phyloP scores from a whole-genome alignment of 2,888 invertebrate species.

The Nomada ferruginata region DNA sequence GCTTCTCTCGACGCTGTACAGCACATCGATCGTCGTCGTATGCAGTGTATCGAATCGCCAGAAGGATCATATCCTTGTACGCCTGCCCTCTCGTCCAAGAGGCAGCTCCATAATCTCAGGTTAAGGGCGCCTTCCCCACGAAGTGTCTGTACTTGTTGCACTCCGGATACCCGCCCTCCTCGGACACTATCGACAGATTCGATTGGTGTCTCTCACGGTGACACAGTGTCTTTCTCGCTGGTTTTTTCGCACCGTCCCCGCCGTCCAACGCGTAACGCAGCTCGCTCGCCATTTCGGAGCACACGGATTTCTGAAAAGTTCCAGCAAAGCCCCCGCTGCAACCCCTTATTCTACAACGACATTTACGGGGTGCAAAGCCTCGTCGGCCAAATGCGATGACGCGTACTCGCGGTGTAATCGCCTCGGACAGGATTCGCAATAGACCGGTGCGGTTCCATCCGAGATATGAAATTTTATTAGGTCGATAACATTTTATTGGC shows the following conservation, averaged over 20 bases:
- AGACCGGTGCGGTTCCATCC: neutral
- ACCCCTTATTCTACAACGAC: conserved; percentile 6
- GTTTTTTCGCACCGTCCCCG: conserved; percentile 80
- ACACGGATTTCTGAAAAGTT: conserved; percentile 87
- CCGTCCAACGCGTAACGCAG: conserved; percentile 89
- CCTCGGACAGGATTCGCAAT: neutral
- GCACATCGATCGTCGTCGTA: conserved; percentile 22
- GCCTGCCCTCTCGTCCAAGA: neutral
- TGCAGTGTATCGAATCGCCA: conserved; percentile 18
- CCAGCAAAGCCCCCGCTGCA: conserved; percentile 48
- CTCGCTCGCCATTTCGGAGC: conserved; percentile 90
- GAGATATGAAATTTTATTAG: conserved; percentile 8
- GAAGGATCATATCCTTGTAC: neutral
- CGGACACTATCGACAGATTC: conserved; percentile 76
- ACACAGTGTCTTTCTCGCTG: conserved; percentile 67
- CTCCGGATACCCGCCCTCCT: conserved; percentile 68
- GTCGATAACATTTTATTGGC: conserved; percentile 25
- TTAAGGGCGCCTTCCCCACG: conserved; percentile 77
- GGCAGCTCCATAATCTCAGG: conserved; percentile 57
- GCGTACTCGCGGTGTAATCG: neutral
- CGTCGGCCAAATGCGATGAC: conserved; percentile 51
- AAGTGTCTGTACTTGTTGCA: conserved; percentile 77
- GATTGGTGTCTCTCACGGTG: conserved; percentile 70
- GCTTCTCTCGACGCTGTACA: neutral
- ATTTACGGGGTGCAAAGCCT: neutral